Percentiles rank a stretch among this genome's conserved stretches.
Conservation (phyloP, 2,113 vertebrate genomes). For the Bagarius yarrelli region DNA sequence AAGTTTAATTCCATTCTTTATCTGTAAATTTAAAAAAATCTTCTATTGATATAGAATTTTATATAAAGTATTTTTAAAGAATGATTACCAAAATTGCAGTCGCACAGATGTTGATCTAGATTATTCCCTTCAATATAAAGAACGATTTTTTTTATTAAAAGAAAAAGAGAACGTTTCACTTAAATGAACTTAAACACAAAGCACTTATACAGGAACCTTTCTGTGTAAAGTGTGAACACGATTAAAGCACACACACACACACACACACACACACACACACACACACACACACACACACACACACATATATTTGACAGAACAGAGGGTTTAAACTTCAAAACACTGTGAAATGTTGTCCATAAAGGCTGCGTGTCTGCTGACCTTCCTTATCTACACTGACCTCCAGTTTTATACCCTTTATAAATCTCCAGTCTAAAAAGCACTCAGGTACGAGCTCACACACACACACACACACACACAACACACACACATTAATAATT, state of each 20-base stretch:
- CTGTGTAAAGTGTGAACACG: neutral
- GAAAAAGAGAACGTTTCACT: neutral
- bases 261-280: slow-evolving; percentile 16
- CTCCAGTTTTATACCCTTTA: slow-evolving; percentile 14
- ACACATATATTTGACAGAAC: neutral
- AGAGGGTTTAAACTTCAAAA: slow-evolving; percentile 15
- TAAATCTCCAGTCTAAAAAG: slow-evolving; percentile 16
- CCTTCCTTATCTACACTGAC: slow-evolving; percentile 22
- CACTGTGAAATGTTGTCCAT: slow-evolving; percentile 16
- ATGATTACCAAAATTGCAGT: neutral
- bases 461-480: neutral
- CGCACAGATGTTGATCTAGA: neutral
- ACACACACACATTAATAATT: neutral
- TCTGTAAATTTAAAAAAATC: neutral
- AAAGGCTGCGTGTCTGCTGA: slow-evolving; percentile 6
- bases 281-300: slow-evolving; percentile 1
- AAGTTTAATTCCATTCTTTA: slow-evolving; percentile 20
- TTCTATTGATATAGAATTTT: too few relatives aligned
- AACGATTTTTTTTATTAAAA: neutral
- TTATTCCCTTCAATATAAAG: too few relatives aligned
- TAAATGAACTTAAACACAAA: neutral
- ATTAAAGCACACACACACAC: slow-evolving; percentile 10
- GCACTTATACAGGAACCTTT: neutral
- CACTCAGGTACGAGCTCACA: neutral
- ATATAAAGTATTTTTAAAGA: too few relatives aligned